Base-by-base conservation (phyloP, 2,113 vertebrate genomes). In the Festucalex cinctus region DNA sequence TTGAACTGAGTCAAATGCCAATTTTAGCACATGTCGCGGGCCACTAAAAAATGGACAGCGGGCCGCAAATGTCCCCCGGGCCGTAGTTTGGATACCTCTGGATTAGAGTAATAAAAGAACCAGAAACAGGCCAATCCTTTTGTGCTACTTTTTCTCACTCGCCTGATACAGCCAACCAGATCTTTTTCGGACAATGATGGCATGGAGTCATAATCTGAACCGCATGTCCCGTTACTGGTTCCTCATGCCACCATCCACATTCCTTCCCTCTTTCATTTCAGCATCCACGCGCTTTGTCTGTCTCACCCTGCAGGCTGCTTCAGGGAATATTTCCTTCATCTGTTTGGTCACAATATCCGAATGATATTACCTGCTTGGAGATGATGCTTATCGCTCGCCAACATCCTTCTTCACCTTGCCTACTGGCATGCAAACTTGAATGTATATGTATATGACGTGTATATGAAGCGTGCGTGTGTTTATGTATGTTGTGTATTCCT, bases 181-280 rank as follows among this genome's bases (percentile, higher is more conserved):
- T 79, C 57, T 70, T 71, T 68, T 76, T 71, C 68, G 69, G 85
- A 83, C 83, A 69, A 83, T 79, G 75, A 71, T 73, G 28, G 8
- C 77, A 73, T 73, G 28, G 9, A 79, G 58, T 70, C 68, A 19
- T 84, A 83, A 88, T 87, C 61, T 77, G 77, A 88, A 86, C 83
- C 78, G 73, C 68, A 80, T 86, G 84, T 82, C 16, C 12, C 63
- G 63, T 36, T 70, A 75, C 77, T 35, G 67, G 67, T 75, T 82
- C 78, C 71, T 72, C 74, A 79, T 16, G 39, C 73, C 76, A 70
- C 73, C 77, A 73, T 80, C 80, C 73, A 74, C 73, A 73, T 77
- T 85, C 76, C 70, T 78, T 75, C 66, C 60, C 53, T 54, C 68
- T 82, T 81, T 82, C 76, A 75, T 82, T 84, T 71, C 67, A 54